These are phyloP conservation scores for Aurelia sp. DNA, from an alignment of 30 jellyfish, hydroid and myxozoan species.

Conservation along the genomic window DNA sequence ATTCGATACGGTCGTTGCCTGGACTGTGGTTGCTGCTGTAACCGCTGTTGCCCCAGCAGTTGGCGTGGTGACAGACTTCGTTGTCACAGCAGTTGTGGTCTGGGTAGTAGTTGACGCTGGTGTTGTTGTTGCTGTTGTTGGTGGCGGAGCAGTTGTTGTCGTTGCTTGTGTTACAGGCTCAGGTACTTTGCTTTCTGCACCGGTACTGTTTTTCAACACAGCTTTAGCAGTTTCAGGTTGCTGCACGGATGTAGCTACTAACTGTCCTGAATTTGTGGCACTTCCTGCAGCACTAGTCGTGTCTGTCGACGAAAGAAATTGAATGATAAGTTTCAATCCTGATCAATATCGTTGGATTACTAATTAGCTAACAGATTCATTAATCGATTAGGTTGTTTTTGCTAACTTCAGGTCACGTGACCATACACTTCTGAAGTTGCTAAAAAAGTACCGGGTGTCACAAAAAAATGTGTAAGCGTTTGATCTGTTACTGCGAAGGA, in stretches of 20 bases:
- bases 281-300: not conserved
- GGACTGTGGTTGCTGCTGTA: conserved; percentile 21
- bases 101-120: conserved; percentile 2
- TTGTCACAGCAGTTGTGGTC: conserved; percentile 9
- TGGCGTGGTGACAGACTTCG: conserved; percentile 12
- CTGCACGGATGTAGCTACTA: not conserved
- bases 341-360: no score
- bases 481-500: no score
- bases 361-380: no score
- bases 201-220: conserved; percentile 26
- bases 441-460: no score
- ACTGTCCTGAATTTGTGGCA: not conserved
- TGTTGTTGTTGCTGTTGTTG: conserved; percentile 40
- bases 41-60: not conserved
- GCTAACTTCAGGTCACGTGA: no score
- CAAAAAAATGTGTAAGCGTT: no score
- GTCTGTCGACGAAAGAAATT: no score
- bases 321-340: no score
- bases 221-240: conserved; percentile 28
- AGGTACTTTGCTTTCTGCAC: not conserved
- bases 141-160: conserved; percentile 39
- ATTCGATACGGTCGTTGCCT: conserved; percentile 40
- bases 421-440: no score
- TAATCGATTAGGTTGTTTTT: no score
- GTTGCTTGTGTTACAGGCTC: conserved; percentile 23